Evolutionary conservation across 2,113 vertebrate species (phyloP).

Genomic region (Periophthalmus modestus): DNA sequence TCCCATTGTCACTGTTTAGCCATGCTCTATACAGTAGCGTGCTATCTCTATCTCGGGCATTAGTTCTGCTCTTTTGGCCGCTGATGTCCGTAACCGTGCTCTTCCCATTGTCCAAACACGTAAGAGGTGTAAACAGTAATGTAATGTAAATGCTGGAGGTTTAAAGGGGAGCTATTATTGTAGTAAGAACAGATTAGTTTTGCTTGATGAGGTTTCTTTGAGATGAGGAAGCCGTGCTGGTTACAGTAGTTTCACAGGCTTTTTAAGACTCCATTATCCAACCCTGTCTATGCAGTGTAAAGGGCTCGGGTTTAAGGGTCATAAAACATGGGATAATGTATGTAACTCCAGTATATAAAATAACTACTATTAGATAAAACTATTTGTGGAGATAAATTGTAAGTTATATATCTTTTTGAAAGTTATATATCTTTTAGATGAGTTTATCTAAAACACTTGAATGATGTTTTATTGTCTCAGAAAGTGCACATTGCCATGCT

Average conservation of each 20-base stretch:
- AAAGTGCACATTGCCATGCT: no score
- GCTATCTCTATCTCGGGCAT: neutral
- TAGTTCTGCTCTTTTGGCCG: neutral
- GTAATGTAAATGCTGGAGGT: neutral
- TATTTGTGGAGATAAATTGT: no score
- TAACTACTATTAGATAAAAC: no score
- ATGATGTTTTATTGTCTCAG: no score
- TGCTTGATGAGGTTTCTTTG: neutral
- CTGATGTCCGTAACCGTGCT: neutral
- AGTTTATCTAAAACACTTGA: no score
- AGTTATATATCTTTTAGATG: no score
- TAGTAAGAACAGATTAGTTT: neutral
- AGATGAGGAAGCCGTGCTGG: neutral
- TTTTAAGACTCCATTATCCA: neutral
- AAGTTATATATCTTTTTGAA: no score
- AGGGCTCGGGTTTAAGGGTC: no score
- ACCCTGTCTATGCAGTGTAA: no score
- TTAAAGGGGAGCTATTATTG: neutral
- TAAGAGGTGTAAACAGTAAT: neutral
- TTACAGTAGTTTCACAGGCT: neutral
- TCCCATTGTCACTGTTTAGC: neutral
- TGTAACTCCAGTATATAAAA: no score
- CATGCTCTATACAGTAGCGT: neutral
- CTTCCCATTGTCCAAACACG: neutral
- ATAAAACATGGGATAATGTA: no score